A percentile compares a stretch with the other conserved stretches of the same genome.
phyloP scores from a whole-genome alignment of 2,113 vertebrate species.

The Neogale vison region DNA sequence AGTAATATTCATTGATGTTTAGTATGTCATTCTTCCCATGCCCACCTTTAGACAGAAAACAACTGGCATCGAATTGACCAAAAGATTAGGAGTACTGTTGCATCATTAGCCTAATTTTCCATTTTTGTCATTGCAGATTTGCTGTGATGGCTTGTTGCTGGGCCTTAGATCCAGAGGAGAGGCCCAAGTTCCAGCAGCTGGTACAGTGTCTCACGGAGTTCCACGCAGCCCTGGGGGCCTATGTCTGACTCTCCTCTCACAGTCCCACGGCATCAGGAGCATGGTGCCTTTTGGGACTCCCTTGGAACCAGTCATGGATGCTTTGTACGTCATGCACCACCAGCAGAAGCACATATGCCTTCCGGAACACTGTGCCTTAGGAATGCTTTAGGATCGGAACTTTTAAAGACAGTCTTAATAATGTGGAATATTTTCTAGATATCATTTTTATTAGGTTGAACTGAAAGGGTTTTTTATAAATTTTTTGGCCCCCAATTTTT shows the following conservation, averaged over 20 bases:
- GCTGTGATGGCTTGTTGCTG: conserved; percentile 99
- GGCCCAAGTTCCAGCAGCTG: conserved; percentile 99
- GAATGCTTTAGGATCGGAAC: conserved; percentile 82
- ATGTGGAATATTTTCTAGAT: conserved; percentile 84
- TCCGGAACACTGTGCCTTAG: conserved; percentile 90
- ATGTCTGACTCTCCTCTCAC: conserved; percentile 88
- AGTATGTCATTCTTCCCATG: not conserved
- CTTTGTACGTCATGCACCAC: conserved; percentile 63
- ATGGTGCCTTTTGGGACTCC: conserved; percentile 37
- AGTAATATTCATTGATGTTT: not conserved
- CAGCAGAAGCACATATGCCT: conserved; percentile 82
- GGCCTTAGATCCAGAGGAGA: conserved; percentile 97
- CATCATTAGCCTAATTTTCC: not conserved
- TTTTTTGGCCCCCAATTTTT: conserved; percentile 79
- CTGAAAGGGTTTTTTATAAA: conserved; percentile 77
- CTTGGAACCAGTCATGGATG: conserved; percentile 51
- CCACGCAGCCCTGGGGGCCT: conserved; percentile 96
- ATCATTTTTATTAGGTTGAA: conserved; percentile 85
- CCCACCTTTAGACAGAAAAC: not conserved
- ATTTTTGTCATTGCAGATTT: conserved; percentile 86
- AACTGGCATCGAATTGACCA: not conserved
- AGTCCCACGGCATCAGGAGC: not conserved
- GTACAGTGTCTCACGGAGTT: conserved; percentile 99
- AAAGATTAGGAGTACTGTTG: not conserved
- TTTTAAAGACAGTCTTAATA: conserved; percentile 79